Conservation (phyloP, 2,113 vertebrate species). For the Eulemur rufifrons region DNA sequence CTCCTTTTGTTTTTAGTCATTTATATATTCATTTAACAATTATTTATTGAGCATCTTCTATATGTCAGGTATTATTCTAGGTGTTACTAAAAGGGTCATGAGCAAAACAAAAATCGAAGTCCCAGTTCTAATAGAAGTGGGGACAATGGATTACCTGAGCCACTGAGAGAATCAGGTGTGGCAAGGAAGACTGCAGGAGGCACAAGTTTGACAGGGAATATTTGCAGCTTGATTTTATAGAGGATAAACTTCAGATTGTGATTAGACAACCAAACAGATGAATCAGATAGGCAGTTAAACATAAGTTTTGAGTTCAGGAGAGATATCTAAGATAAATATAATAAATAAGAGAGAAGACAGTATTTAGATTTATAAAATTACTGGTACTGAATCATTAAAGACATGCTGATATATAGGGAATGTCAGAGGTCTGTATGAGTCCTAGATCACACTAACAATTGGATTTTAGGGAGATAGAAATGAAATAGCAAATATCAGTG, state of each 20-base stretch:
- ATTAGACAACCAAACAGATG: neutral
- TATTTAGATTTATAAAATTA: neutral
- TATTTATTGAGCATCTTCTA: neutral
- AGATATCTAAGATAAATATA: neutral
- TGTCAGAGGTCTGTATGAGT: neutral
- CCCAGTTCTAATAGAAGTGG: neutral
- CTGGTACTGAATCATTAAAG: neutral
- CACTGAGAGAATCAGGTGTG: neutral
- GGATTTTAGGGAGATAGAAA: neutral
- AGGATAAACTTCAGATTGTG: neutral
- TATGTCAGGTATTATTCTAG: neutral
- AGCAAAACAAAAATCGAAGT: neutral
- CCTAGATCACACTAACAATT: neutral
- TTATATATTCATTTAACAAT: neutral
- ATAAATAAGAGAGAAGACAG: neutral
- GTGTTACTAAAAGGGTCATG: neutral
- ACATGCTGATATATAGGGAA: neutral
- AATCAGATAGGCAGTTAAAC: neutral
- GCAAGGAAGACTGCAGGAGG: neutral
- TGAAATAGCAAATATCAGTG: neutral
- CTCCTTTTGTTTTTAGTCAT: neutral
- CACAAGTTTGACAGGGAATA: neutral
- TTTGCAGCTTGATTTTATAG: neutral
- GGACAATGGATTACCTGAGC: neutral
- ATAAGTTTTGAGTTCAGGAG: neutral